These are phyloP conservation scores for Sorex fumeus DNA, from an alignment of 2,113 vertebrate species.

Conservation along the genomic window DNA sequence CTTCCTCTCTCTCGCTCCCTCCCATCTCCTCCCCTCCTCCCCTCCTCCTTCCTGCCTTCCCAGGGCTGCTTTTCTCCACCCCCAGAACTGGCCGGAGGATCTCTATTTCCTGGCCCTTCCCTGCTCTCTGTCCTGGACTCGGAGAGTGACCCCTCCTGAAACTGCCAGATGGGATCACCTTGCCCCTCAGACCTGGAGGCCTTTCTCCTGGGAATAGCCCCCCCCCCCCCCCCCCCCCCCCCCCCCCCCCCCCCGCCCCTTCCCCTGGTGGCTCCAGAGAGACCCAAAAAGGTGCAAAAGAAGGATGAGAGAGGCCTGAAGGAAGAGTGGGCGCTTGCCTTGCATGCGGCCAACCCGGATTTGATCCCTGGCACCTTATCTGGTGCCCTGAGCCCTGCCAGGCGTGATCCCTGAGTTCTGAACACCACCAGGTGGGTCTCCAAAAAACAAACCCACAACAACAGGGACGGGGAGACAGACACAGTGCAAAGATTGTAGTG, in stretches of 20 bases:
- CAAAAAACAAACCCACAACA: too few relatives aligned
- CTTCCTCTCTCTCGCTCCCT: background rate
- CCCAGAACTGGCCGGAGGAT: background rate
- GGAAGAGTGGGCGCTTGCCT: too few relatives aligned
- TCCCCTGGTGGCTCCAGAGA: too few relatives aligned
- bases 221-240: accelerated
- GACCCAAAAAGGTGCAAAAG: too few relatives aligned
- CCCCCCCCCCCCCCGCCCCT: accelerated
- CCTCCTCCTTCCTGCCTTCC: background rate
- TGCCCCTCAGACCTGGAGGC: background rate
- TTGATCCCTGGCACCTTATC: too few relatives aligned
- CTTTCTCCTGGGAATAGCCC: background rate
- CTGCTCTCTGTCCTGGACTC: background rate
- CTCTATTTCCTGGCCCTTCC: background rate
- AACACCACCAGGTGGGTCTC: too few relatives aligned
- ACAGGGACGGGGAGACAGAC: too few relatives aligned
- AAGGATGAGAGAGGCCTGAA: too few relatives aligned
- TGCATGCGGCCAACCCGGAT: too few relatives aligned
- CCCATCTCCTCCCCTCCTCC: background rate
- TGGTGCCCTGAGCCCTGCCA: too few relatives aligned
- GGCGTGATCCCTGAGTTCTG: too few relatives aligned
- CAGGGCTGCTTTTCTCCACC: background rate
- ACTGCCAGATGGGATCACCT: background rate
- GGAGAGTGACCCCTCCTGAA: background rate
- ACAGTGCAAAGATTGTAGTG: too few relatives aligned